Percentiles rank a stretch among this genome's conserved stretches.
phyloP scores from a whole-genome alignment of 2,888 invertebrate species.

The Psylliodes chrysocephalus region DNA sequence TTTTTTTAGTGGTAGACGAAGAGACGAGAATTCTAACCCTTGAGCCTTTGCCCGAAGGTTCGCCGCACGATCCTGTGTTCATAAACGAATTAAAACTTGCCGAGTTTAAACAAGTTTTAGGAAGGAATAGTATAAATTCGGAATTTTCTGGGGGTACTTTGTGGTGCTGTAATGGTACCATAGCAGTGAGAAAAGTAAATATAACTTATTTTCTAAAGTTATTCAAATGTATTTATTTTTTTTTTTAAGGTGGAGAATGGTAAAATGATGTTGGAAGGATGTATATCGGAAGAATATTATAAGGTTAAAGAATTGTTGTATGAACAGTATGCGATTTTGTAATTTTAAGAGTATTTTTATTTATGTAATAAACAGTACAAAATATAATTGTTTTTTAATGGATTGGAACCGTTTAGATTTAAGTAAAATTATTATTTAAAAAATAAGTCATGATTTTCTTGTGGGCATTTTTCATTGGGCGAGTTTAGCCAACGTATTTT shows the following conservation, averaged over 20 bases:
- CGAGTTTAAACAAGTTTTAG: constrained; percentile 86
- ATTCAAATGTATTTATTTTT: constrained; percentile 28
- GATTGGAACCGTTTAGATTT: too few relatives aligned
- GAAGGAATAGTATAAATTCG: constrained; percentile 79
- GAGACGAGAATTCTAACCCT: constrained; percentile 75
- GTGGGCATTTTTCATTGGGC: too few relatives aligned
- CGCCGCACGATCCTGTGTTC: constrained; percentile 85
- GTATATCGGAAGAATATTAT: constrained; percentile 94
- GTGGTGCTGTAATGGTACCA: constrained; percentile 91
- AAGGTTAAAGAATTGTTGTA: constrained; percentile 92
- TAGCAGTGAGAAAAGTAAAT: constrained; percentile 86
- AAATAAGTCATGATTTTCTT: too few relatives aligned
- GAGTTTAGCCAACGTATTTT: too few relatives aligned
- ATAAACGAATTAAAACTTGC: constrained; percentile 93
- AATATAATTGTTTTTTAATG: too few relatives aligned
- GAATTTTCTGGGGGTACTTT: constrained; percentile 93
- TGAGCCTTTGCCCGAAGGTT: constrained; percentile 71
- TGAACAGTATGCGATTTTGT: constrained; percentile 96
- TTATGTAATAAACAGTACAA: neutral
- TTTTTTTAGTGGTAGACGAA: constrained; percentile 63
- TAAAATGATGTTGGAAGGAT: constrained; percentile 92
- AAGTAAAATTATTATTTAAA: too few relatives aligned
- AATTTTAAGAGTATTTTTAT: constrained; percentile 45
- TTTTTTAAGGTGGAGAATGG: constrained; percentile 87
- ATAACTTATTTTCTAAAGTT: constrained; percentile 1